phyloP scores from a whole-genome alignment of 2,888 invertebrate species.

The Synergus japonicus region DNA sequence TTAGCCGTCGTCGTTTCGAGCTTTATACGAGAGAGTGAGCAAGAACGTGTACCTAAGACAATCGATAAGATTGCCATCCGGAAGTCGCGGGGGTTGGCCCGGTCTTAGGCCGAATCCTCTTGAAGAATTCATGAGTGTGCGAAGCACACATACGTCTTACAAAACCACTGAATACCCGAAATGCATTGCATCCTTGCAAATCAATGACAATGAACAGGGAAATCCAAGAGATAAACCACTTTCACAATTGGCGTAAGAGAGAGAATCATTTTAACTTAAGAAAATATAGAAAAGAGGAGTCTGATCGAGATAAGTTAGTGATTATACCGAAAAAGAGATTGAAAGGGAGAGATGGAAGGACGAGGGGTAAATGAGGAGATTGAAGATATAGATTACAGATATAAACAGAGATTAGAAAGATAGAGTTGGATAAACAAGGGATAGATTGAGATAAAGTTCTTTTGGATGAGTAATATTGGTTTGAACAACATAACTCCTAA shows the following conservation, averaged over 20 bases:
- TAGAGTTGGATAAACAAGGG: too few relatives aligned
- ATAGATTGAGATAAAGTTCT: too few relatives aligned
- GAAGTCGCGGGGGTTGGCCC: conserved; percentile 23
- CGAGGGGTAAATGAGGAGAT: too few relatives aligned
- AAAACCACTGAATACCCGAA: conserved; percentile 13
- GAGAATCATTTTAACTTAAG: too few relatives aligned
- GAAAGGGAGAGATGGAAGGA: too few relatives aligned
- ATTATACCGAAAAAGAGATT: too few relatives aligned
- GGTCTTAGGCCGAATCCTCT: conserved; percentile 46
- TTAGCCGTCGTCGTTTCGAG: conserved; percentile 32
- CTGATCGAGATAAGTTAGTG: too few relatives aligned
- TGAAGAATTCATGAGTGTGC: conserved; percentile 36
- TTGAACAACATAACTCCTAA: too few relatives aligned
- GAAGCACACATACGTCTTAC: conserved; percentile 22
- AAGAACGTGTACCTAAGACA: conserved; percentile 25
- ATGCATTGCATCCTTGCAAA: conserved; percentile 9
- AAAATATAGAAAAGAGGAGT: too few relatives aligned
- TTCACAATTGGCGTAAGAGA: not conserved
- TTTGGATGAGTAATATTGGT: too few relatives aligned
- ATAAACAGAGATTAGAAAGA: too few relatives aligned
- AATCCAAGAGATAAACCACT: not conserved
- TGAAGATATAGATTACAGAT: too few relatives aligned
- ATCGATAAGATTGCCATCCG: conserved; percentile 42
- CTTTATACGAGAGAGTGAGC: conserved; percentile 28
- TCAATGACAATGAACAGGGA: conserved; percentile 4